These are phyloP conservation scores for Plagodis dolabraria DNA, from an alignment of 2,888 invertebrate species.

Conservation along the genomic window DNA sequence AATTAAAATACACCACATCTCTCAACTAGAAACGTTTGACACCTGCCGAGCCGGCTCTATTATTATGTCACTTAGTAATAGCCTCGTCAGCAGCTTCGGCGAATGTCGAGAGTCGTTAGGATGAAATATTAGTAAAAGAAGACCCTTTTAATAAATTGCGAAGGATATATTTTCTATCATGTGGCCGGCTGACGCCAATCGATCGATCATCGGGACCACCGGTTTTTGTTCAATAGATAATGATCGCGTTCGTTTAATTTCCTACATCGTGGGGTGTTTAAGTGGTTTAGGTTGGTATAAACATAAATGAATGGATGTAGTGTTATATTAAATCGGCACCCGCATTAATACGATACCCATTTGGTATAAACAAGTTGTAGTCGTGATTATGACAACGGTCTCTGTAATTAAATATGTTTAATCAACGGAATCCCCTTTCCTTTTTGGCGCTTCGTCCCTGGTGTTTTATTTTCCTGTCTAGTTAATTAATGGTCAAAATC, in stretches of 20 bases:
- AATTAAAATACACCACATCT: constrained; percentile 24
- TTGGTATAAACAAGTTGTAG: constrained; percentile 15
- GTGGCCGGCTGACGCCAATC: constrained; percentile 41
- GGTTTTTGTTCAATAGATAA: constrained; percentile 56
- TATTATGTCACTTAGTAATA: constrained; percentile 36
- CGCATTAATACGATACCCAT: constrained; percentile 40
- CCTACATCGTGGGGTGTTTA: constrained; percentile 45
- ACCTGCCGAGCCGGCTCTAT: constrained; percentile 33
- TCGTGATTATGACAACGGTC: constrained; percentile 22
- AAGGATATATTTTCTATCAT: constrained; percentile 36
- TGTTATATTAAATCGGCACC: constrained; percentile 38
- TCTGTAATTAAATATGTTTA: constrained; percentile 37
- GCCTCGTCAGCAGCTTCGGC: constrained; percentile 30
- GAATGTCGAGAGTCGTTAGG: constrained; percentile 31
- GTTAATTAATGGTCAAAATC: constrained; percentile 33
- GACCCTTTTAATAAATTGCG: constrained; percentile 35
- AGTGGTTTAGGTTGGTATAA: constrained; percentile 41
- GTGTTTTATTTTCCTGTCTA: constrained; percentile 31
- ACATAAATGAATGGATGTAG: constrained; percentile 36
- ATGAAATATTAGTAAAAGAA: constrained; percentile 33
- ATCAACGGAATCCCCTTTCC: constrained; percentile 30
- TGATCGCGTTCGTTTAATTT: constrained; percentile 51
- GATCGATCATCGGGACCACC: constrained; percentile 50
- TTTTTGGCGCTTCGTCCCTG: constrained; percentile 29
- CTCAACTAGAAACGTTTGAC: constrained; percentile 27